Evolutionary conservation across 2,888 invertebrate species (phyloP), one percentile per base, ranked within the genome.

Genomic region (Reticulitermes lucifugus): DNA sequence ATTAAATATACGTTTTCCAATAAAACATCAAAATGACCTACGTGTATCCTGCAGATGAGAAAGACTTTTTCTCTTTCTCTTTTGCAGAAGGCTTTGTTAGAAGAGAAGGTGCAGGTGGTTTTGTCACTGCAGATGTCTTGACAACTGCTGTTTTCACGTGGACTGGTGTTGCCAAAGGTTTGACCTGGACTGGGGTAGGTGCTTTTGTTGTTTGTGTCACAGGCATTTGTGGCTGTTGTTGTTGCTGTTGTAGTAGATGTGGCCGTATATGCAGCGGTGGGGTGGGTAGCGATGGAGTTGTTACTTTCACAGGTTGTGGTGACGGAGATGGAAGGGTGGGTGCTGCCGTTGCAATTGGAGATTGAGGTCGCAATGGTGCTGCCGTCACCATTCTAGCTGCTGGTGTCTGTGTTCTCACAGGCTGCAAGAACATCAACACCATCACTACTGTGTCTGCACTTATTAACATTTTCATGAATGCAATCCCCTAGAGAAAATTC

Each of bases 31-130:
- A 9, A 35, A 59, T 43, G 81, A 89, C 91, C 90, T 88, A 92
- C 92, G 91, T 91, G 88, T 92, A 91, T 87, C 91, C 92, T 79
- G 92, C 91, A 60, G 93, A 92, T 84, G 94, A 93, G 89, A 93
- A 93, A 60, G 93, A 91, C 89, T 95, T 95, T 91, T 96, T 96
- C 89, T 96, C 96, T 89, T 96, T 96, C 88, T 96, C 96, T 91
- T 95, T 96, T 88, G 94, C 92, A 59, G 94, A 91, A 18, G 95
- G 94, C 90, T 94, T 89, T 29, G 87, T 84, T 60, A 86, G 77
- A 41, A 87, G 83, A n/a, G 86, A 85, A 21, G 87, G 86, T 29
- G 86, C 73, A 21, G 85, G 85, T n/a, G 86, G 87, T 65, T 85
- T 86, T 75, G 85, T 21, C n/a, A 83, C 79, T 25, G 75, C 29